phyloP scores from a whole-genome alignment of 92 coral and sea anemone genomes.

The Zoanthus solanderi region DNA sequence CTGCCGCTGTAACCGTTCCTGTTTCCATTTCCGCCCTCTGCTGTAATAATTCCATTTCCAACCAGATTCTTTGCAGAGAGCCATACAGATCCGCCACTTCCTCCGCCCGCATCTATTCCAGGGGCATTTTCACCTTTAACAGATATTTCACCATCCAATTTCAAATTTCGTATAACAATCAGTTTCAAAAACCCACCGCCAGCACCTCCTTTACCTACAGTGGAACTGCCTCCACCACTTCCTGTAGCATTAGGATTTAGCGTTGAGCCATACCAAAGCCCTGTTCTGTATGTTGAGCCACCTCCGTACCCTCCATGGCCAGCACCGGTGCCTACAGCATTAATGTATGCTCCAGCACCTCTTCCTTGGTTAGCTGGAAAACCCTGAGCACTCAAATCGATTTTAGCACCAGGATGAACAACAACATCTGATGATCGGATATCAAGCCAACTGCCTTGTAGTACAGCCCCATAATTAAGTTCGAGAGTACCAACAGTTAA shows the following conservation, averaged over 20 bases:
- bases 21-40: slow-evolving; percentile 68
- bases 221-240: slow-evolving; percentile 71
- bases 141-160: slow-evolving; percentile 57
- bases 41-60: slow-evolving; percentile 61
- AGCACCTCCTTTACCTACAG: slow-evolving; percentile 58
- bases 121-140: slow-evolving; percentile 58
- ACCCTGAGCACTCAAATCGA: slow-evolving; percentile 66
- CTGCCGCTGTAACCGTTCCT: slow-evolving; percentile 73
- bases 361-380: slow-evolving; percentile 49
- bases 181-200: slow-evolving; percentile 70
- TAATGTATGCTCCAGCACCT: slow-evolving; percentile 53
- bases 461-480: slow-evolving; percentile 67
- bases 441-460: slow-evolving; percentile 71
- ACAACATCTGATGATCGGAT: slow-evolving; percentile 56
- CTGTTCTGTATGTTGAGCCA: slow-evolving; percentile 44
- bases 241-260: slow-evolving; percentile 60
- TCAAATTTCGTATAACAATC: slow-evolving; percentile 47
- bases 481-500: slow-evolving; percentile 67
- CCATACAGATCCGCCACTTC: slow-evolving; percentile 73
- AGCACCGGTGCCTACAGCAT: slow-evolving; percentile 67
- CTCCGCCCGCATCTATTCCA: slow-evolving; percentile 61
- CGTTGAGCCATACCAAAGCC: slow-evolving; percentile 72
- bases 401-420: slow-evolving; percentile 71
- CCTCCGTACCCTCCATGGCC: slow-evolving; percentile 79
- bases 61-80: slow-evolving; percentile 43